A percentile compares a stretch with the other conserved stretches of the same genome.
Evolutionary conservation across 2,113 vertebrate genomes (phyloP).

Genomic region (Plectropomus leopardus): DNA sequence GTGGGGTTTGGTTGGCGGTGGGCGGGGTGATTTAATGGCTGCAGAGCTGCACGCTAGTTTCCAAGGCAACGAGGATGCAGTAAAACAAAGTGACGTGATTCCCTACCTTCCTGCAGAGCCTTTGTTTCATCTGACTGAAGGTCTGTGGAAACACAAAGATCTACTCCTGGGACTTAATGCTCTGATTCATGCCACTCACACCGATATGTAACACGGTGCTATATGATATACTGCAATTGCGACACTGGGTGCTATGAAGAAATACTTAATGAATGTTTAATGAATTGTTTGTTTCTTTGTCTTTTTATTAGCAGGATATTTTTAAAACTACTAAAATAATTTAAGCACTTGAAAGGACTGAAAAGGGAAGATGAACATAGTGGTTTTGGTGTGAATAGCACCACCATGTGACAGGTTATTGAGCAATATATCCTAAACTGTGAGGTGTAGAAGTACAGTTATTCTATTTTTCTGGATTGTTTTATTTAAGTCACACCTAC

Average conservation of each 20-base stretch:
- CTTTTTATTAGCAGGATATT: background rate
- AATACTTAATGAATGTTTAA: background rate
- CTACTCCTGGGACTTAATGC: background rate
- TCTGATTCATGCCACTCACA: constrained; percentile 12
- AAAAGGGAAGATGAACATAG: background rate
- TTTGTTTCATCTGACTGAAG: constrained; percentile 47
- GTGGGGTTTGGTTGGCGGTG: constrained; percentile 8
- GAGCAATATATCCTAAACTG: no score
- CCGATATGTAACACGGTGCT: constrained; percentile 4
- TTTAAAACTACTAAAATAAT: background rate
- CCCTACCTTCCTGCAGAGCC: constrained; percentile 43
- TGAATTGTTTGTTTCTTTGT: background rate
- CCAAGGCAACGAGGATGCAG: constrained; percentile 84
- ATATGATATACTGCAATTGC: background rate
- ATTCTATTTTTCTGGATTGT: background rate
- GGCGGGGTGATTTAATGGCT: constrained; percentile 41
- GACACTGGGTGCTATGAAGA: background rate
- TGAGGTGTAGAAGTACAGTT: no score
- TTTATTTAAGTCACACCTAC: background rate
- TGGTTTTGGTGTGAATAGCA: background rate
- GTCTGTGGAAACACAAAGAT: constrained; percentile 3
- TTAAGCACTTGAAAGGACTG: no score
- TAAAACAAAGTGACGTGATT: constrained; percentile 67
- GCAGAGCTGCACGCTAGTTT: constrained; percentile 67
- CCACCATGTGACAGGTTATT: background rate